phyloP scores from a whole-genome alignment of 2,888 invertebrate genomes.

The Himalopsyche tibetana region DNA sequence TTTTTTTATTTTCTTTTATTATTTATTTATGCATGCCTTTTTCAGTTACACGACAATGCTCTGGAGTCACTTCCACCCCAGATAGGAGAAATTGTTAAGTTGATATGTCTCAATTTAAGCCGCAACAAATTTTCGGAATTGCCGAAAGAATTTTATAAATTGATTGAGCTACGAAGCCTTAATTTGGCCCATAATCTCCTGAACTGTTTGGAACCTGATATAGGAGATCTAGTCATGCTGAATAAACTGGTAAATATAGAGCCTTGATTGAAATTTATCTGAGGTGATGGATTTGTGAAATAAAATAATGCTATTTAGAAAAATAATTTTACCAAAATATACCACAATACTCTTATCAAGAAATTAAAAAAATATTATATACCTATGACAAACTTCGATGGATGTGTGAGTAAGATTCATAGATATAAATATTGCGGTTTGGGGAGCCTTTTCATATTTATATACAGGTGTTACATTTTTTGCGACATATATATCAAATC shows the following conservation, averaged over 20 bases:
- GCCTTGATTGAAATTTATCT: background rate
- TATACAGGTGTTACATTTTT: too few species aligned
- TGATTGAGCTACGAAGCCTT: constrained; percentile 83
- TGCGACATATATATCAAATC: too few species aligned
- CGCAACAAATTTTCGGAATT: constrained; percentile 81
- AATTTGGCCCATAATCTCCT: constrained; percentile 87
- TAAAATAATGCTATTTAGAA: background rate
- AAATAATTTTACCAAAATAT: background rate
- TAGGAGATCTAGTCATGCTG: constrained; percentile 89
- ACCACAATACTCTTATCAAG: background rate
- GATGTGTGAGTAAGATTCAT: background rate
- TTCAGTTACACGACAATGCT: constrained; percentile 90
- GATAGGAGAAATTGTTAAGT: constrained; percentile 82
- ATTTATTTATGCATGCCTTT: constrained; percentile 56
- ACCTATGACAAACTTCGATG: too few species aligned
- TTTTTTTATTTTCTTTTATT: constrained; percentile 64
- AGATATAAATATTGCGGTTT: too few species aligned
- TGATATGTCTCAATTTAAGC: constrained; percentile 82
- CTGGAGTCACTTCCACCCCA: constrained; percentile 84
- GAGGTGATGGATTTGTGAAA: constrained; percentile 24
- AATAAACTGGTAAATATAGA: constrained; percentile 80
- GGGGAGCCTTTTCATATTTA: too few species aligned
- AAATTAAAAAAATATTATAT: background rate
- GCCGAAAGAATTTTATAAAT: constrained; percentile 81
- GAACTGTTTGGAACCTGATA: constrained; percentile 80